A percentile compares a stretch with the other conserved stretches of the same genome.
phyloP scores from a whole-genome alignment of 1,140 invertebrate species.

The Holotrichia oblita region DNA sequence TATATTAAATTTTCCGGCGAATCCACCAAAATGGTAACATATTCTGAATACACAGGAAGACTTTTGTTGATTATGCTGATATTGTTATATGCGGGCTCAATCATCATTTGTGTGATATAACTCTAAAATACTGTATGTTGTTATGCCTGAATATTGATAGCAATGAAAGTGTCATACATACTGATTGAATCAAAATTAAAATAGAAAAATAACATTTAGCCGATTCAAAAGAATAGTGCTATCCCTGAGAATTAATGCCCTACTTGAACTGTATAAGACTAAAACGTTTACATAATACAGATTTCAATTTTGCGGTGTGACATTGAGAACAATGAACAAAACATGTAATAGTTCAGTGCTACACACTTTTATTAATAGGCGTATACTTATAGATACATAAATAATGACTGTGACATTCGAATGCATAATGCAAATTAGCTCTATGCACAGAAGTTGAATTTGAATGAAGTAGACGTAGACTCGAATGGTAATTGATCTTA shows the following conservation, averaged over 20 bases:
- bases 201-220: too few relatives aligned
- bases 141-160: too few relatives aligned
- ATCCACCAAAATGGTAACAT: background rate
- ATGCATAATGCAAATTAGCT: background rate
- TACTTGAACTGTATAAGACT: too few relatives aligned
- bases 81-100: too few relatives aligned
- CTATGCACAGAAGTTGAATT: background rate
- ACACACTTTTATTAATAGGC: background rate
- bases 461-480: background rate
- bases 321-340: background rate
- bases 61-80: too few relatives aligned
- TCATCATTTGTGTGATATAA: too few relatives aligned
- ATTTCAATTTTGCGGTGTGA: background rate
- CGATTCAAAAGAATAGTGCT: too few relatives aligned
- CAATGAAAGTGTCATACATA: too few relatives aligned
- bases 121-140: too few relatives aligned
- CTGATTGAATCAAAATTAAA: too few relatives aligned
- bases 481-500: background rate
- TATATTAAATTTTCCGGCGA: background rate
- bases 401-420: background rate
- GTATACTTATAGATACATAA: background rate
- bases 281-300: background rate
- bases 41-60: too few relatives aligned
- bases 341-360: background rate
- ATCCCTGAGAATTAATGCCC: too few relatives aligned